Percentiles rank a stretch among this genome's conserved stretches.
Evolutionary conservation across 2,888 invertebrate genomes (phyloP).

Genomic region (Cancer borealis): DNA sequence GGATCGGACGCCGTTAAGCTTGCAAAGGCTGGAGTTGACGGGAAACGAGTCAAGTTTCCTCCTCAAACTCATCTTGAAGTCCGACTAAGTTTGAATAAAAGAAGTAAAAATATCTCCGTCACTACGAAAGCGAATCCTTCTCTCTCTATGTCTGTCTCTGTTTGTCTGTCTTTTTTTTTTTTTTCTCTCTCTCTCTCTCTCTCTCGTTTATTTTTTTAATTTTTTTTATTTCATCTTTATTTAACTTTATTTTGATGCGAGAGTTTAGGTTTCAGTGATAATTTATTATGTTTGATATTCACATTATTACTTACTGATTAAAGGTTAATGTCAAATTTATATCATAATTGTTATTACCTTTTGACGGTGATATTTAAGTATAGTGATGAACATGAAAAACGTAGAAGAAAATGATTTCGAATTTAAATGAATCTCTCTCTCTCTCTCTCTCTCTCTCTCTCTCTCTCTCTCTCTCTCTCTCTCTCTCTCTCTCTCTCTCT

Average conservation of each 20-base stretch:
- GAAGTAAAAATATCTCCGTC: neutral
- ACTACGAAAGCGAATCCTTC: neutral
- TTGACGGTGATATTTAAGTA: too few species aligned
- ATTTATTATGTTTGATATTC: neutral
- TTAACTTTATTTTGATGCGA: neutral
- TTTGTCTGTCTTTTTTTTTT: too few species aligned
- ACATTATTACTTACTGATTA: neutral
- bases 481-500: conserved; percentile 20
- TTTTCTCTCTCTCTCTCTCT: conserved; percentile 3
- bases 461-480: conserved; percentile 20
- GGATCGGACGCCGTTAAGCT: neutral
- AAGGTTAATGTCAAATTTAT: neutral
- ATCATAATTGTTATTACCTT: too few species aligned
- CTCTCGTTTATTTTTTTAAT: neutral
- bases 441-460: too few species aligned
- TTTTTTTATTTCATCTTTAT: neutral
- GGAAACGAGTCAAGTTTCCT: conserved; percentile 13
- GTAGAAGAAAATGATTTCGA: neutral
- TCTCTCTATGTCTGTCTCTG: too few species aligned
- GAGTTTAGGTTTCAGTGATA: neutral
- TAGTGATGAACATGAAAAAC: neutral
- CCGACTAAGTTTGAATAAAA: conserved; percentile 27
- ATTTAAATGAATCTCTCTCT: neutral
- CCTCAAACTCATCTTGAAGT: neutral
- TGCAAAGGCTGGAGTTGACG: neutral